Evolutionary conservation across 2,797 vertebrate species (phyloP).

Genomic region (Pempheris klunzingeri): DNA sequence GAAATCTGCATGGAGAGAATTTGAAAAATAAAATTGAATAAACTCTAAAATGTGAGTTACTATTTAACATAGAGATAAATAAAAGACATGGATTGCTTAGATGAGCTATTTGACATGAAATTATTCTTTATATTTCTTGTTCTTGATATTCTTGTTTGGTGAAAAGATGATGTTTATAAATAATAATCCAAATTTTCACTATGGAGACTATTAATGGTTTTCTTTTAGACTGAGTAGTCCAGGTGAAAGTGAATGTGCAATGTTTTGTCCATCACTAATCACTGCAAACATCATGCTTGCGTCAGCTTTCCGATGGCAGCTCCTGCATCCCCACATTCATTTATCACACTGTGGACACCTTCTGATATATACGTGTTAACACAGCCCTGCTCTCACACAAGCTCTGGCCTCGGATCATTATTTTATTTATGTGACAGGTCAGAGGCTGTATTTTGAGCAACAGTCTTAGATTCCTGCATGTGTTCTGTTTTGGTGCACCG

Average conservation of each 20-base stretch:
- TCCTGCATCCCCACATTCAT: slow-evolving; percentile 17
- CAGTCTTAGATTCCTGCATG: slow-evolving; percentile 25
- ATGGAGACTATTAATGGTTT: background rate
- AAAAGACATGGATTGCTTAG: background rate
- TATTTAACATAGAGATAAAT: background rate
- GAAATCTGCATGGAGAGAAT: background rate
- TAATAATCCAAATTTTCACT: background rate
- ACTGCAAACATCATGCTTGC: background rate
- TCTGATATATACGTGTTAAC: slow-evolving; percentile 21
- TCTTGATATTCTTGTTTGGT: no score
- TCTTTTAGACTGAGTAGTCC: background rate
- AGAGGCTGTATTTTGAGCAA: slow-evolving; percentile 41
- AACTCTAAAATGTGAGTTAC: background rate
- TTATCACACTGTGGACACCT: slow-evolving; percentile 20
- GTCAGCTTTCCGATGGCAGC: slow-evolving; percentile 7
- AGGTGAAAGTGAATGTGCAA: background rate
- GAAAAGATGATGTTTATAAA: background rate
- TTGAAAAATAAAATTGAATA: no score
- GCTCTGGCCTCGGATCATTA: background rate
- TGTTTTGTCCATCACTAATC: slow-evolving; percentile 27
- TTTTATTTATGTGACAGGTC: slow-evolving; percentile 60
- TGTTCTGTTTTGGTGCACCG: slow-evolving; percentile 31
- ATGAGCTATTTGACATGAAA: background rate
- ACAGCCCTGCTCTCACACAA: slow-evolving; percentile 40
- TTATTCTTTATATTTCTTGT: no score